Conservation (phyloP, 2,113 vertebrate species). For the Coptodon bakossiorum region DNA sequence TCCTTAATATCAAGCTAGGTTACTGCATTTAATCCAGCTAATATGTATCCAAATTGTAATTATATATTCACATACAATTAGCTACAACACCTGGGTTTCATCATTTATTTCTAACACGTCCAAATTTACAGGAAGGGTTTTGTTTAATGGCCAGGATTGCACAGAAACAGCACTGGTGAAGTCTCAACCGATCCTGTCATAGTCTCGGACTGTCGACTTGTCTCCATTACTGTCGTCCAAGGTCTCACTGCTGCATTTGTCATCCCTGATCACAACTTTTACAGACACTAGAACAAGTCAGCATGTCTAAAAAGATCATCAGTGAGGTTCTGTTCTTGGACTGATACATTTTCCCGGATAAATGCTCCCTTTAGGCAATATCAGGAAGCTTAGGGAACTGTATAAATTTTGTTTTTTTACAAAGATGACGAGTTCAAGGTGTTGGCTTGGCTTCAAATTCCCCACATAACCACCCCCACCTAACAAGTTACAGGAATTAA, state of each 20-base stretch:
- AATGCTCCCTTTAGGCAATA: neutral
- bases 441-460: neutral
- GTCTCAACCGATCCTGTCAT: neutral
- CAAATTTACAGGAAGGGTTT: neutral
- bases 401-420: neutral
- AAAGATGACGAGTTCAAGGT: neutral
- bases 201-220: neutral
- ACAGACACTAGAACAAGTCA: neutral
- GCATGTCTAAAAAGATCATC: neutral
- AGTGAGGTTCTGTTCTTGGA: neutral
- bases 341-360: neutral
- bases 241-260: neutral
- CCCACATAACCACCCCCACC: neutral
- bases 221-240: neutral
- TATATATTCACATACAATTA: neutral
- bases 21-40: neutral
- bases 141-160: neutral
- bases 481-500: neutral
- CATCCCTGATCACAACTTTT: neutral
- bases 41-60: neutral
- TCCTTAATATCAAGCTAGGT: neutral
- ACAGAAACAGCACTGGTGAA: neutral
- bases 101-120: neutral
- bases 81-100: neutral
- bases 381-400: neutral